Conservation (phyloP, 2,113 vertebrate species). For the Chloebia gouldiae region DNA sequence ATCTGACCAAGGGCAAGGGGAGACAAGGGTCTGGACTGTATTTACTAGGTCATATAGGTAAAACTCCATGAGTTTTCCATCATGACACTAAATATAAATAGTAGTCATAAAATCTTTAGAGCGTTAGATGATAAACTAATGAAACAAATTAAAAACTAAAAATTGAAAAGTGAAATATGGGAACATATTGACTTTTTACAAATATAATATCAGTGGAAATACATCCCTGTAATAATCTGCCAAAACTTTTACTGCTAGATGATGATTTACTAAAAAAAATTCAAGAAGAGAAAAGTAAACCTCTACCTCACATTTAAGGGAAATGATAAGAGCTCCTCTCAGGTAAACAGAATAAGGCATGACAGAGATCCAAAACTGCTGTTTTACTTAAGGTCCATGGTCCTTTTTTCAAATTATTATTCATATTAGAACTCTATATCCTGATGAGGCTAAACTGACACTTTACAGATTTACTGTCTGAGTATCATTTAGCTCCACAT, state of each 20-base stretch:
- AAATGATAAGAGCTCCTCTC: not conserved
- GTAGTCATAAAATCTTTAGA: not conserved
- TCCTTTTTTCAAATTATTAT: not conserved
- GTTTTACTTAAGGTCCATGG: not conserved
- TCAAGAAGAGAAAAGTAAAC: not conserved
- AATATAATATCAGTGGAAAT: not conserved
- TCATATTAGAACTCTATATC: not conserved
- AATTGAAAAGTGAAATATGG: slow-evolving; percentile 35
- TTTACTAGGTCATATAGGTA: not conserved
- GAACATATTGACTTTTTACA: not conserved
- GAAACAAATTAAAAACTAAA: slow-evolving; percentile 45
- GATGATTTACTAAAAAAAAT: slow-evolving; percentile 24
- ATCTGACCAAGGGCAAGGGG: not conserved
- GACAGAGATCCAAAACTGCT: not conserved
- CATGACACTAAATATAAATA: not conserved
- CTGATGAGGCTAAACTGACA: not conserved
- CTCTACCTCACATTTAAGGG: not conserved
- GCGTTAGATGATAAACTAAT: slow-evolving; percentile 6
- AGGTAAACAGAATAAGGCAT: not conserved
- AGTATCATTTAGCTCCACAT: not conserved
- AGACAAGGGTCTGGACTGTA: not conserved
- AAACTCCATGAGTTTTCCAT: not conserved
- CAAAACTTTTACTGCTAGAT: slow-evolving; percentile 15
- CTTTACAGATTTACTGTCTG: not conserved
- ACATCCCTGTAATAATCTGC: not conserved